These are phyloP conservation scores for Enoplolaimus lenunculus DNA, from an alignment of 2,888 invertebrate species.

Conservation along the genomic window DNA sequence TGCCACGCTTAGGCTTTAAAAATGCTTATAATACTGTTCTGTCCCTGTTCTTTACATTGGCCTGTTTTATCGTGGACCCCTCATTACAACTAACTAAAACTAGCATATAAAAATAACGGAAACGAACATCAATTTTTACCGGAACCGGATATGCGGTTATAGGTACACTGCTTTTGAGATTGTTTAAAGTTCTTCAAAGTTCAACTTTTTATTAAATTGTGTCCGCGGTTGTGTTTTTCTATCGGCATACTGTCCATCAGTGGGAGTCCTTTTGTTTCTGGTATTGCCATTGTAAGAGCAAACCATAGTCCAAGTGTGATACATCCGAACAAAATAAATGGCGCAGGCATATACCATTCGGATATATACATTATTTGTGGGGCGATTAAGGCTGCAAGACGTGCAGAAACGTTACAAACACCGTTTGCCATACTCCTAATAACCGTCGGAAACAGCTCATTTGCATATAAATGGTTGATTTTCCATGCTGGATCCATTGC, in stretches of 20 bases:
- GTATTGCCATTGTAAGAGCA: neutral
- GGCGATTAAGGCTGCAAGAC: neutral
- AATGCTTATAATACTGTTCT: too few species aligned
- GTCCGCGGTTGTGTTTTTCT: too few species aligned
- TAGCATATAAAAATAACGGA: too few species aligned
- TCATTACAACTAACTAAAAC: too few species aligned
- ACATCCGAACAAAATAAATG: constrained; percentile 1
- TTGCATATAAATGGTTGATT: constrained; percentile 13
- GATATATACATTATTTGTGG: neutral
- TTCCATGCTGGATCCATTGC: constrained; percentile 8
- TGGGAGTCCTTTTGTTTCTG: neutral
- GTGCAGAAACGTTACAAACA: neutral
- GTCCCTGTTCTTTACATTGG: too few species aligned
- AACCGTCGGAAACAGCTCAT: constrained; percentile 11
- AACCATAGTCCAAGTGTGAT: neutral
- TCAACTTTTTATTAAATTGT: too few species aligned
- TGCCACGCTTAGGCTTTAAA: too few species aligned
- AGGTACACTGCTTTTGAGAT: too few species aligned
- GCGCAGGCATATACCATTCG: neutral
- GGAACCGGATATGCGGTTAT: too few species aligned
- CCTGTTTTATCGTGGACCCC: too few species aligned
- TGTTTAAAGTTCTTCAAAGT: too few species aligned
- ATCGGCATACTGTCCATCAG: neutral
- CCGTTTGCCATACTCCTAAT: constrained; percentile 3
- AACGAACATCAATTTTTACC: too few species aligned